Evolutionary conservation across 64 coral and sea anemone species (phyloP).

Genomic region (Stylophora pistillata): DNA sequence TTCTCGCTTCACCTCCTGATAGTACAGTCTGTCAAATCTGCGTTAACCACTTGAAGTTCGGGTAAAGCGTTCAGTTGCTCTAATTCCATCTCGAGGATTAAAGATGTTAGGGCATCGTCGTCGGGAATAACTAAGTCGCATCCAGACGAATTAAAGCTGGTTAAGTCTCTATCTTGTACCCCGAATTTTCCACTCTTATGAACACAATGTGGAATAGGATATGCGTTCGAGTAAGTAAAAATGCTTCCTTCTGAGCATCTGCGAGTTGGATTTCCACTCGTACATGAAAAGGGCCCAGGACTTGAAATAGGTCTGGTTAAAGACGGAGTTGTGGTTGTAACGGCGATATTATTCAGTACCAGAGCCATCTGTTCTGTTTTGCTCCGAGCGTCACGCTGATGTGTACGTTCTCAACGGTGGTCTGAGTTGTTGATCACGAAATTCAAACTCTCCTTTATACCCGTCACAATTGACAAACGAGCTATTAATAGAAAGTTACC

Average conservation of each 20-base stretch:
- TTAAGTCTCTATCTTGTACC: neutral
- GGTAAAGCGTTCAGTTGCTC: constrained; percentile 46
- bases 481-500: constrained; percentile 15
- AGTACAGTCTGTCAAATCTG: constrained; percentile 27
- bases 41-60: constrained; percentile 19
- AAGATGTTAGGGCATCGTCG: constrained; percentile 35
- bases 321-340: constrained; percentile 31
- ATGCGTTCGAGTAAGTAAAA: constrained; percentile 35
- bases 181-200: neutral
- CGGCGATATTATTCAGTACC: constrained; percentile 24
- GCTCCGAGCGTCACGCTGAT: neutral
- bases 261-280: neutral
- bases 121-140: constrained; percentile 21
- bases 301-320: constrained; percentile 35
- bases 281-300: constrained; percentile 9
- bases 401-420: neutral
- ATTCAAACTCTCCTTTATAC: constrained; percentile 40
- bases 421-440: neutral
- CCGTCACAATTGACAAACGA: constrained; percentile 24
- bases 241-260: constrained; percentile 30
- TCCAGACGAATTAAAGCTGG: neutral
- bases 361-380: constrained; percentile 6
- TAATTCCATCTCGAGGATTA: constrained; percentile 33
- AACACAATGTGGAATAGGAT: constrained; percentile 41
- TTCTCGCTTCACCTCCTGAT: neutral